These are phyloP conservation scores for Dryoscopus gambensis DNA, from an alignment of 2,113 vertebrate genomes.

Conservation along the genomic window DNA sequence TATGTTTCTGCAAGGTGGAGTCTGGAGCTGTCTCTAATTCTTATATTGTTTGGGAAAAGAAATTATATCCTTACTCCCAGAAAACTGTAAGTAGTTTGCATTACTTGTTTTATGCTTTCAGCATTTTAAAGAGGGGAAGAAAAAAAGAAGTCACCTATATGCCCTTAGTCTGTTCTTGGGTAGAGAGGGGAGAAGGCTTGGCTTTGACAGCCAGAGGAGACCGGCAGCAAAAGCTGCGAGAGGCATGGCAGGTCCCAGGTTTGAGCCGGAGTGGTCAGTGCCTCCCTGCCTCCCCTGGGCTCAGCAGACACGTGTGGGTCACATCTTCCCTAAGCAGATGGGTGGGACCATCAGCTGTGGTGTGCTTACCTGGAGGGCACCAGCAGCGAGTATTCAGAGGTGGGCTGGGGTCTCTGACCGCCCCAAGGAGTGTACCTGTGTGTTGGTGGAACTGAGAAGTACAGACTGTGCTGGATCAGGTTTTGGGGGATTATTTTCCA, in stretches of 20 bases:
- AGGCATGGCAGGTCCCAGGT: background rate
- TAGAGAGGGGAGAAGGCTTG: background rate
- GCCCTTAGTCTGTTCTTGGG: background rate
- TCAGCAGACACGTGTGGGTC: rapidly evolving
- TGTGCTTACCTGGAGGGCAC: background rate
- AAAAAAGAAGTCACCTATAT: background rate
- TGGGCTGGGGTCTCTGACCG: background rate
- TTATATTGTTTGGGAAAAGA: constrained; percentile 35
- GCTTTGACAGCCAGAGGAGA: background rate
- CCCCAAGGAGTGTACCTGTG: no score
- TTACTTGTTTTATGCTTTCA: background rate
- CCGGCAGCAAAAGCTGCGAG: background rate
- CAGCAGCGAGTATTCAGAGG: rapidly evolving
- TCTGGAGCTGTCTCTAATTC: constrained; percentile 25
- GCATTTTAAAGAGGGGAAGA: background rate
- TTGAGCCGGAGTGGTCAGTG: background rate
- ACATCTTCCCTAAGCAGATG: background rate
- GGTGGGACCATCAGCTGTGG: no score
- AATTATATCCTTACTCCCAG: background rate
- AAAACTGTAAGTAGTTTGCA: constrained; percentile 35
- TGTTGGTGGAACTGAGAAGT: background rate
- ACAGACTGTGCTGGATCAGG: rapidly evolving
- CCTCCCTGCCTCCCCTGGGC: background rate
- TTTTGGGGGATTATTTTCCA: background rate
- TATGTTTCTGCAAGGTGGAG: constrained; percentile 42